Conservation (phyloP, 2,113 vertebrate species). For the Clinocottus analis region DNA sequence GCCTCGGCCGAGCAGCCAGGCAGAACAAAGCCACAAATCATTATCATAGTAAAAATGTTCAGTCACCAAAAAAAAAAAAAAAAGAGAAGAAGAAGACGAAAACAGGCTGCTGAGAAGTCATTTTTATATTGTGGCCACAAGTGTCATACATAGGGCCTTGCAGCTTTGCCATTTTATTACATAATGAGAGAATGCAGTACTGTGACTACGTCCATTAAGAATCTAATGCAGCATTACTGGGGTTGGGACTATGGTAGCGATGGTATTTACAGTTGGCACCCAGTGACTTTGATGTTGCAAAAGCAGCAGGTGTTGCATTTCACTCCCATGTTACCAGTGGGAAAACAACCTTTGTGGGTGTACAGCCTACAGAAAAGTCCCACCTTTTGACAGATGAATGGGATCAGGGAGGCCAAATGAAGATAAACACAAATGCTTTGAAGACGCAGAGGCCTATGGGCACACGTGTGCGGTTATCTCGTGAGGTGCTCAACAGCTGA, state of each 20-base stretch:
- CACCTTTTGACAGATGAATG: conserved; percentile 18
- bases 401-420: conserved; percentile 6
- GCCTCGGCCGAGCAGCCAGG: conserved; percentile 60
- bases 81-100: too few species aligned
- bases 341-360: conserved; percentile 11
- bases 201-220: conserved; percentile 14
- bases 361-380: neutral
- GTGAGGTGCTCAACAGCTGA: conserved; percentile 28
- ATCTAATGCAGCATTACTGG: conserved; percentile 26
- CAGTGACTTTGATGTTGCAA: neutral
- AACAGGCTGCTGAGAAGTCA: conserved; percentile 20
- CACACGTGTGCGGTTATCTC: neutral
- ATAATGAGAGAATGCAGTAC: neutral
- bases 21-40: conserved; percentile 77
- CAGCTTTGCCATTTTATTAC: conserved; percentile 42
- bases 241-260: conserved; percentile 7
- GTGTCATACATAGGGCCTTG: conserved; percentile 15
- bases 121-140: conserved; percentile 36
- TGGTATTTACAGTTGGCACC: neutral
- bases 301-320: neutral
- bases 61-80: conserved; percentile 45
- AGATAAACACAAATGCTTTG: conserved; percentile 27
- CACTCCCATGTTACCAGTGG: neutral
- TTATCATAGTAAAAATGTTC: conserved; percentile 64
- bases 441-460: conserved; percentile 29